A percentile compares a stretch with the other conserved stretches of the same genome.
Conservation (phyloP, 2,797 vertebrate species). For the Dryobates pubescens region DNA sequence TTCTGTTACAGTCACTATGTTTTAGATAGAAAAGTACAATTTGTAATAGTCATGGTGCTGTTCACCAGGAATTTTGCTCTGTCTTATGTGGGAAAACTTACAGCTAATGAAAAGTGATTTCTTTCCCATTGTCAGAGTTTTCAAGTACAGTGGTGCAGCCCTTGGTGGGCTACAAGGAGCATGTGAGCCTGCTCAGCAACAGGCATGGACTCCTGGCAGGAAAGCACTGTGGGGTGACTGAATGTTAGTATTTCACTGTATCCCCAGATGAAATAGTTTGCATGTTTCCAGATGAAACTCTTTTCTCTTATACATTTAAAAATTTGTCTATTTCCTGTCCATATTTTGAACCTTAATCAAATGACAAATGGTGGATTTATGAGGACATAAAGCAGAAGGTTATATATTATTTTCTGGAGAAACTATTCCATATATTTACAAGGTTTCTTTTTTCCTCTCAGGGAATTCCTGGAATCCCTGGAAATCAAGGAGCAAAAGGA, state of each 20-base stretch:
- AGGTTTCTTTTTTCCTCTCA: conserved; percentile 63
- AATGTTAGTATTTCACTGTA: neutral
- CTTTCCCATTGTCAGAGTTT: neutral
- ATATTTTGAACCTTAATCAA: neutral
- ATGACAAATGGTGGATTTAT: neutral
- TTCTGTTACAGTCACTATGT: neutral
- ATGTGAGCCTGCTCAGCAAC: neutral
- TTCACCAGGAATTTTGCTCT: neutral
- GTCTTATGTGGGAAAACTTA: neutral
- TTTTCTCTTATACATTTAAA: neutral
- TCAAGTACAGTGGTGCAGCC: neutral
- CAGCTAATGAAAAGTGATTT: neutral
- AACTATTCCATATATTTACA: neutral
- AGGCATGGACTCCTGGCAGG: neutral
- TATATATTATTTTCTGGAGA: neutral
- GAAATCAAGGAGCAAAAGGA: conserved; percentile 86
- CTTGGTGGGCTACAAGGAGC: neutral
- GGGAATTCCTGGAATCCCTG: conserved; percentile 92
- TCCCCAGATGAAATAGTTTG: neutral
- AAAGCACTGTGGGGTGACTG: neutral
- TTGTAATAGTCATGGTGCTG: neutral
- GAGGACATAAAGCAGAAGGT: neutral
- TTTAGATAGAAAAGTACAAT: neutral
- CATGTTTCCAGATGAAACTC: neutral
- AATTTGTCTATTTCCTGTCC: neutral